Base-by-base conservation (phyloP, 1,140 invertebrate species). In the Papilio polyxenes region DNA sequence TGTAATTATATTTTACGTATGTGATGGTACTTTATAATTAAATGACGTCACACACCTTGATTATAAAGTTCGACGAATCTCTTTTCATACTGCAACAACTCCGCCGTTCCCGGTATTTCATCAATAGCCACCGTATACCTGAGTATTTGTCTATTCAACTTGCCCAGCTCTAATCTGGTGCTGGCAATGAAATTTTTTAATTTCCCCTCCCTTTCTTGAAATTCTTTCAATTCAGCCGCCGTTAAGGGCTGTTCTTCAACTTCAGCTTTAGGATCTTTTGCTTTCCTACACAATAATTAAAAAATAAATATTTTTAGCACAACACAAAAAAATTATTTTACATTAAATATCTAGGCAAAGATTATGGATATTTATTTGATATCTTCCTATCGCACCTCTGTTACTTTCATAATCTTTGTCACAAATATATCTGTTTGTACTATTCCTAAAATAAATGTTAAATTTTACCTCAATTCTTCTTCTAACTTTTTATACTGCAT, bases 61-160 rank as follows among this genome's bases (percentile, higher is more conserved):
- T 98, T 99, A 92, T 99, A 99, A 1, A 99, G 95, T 95, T 99
- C 99, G 84, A 99, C 96, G 94, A 99, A 99, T 86, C 99, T 95
- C 87, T 97, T 96, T 91, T 99, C 98, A 94, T 99, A 99, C 91
- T 99, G 99, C 74, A 97, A 96, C 23, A 99, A 94, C 94, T 99
- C 99, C 0, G 97, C 97, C 85, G 98, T 95, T 49, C 98, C 97
- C 0, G 99, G 99, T 79, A 99, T 96, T 88, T 98, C 98, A 92
- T 99, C 99, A 98, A 95, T 93, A 97, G 97, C 83, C 97, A 95
- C 88, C 96, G 97, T 84, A 98, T 95, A 93, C 2, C 96, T 95
- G 2, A 98, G 96, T 69, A 99, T 97, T 82, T 97, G 96, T 82
- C 98, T 95, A 92, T 98, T 99, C 85, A 97, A 96, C 83, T 97